Base-by-base conservation (phyloP, 2,888 invertebrate genomes). In the Melangyna quadrimaculata region DNA sequence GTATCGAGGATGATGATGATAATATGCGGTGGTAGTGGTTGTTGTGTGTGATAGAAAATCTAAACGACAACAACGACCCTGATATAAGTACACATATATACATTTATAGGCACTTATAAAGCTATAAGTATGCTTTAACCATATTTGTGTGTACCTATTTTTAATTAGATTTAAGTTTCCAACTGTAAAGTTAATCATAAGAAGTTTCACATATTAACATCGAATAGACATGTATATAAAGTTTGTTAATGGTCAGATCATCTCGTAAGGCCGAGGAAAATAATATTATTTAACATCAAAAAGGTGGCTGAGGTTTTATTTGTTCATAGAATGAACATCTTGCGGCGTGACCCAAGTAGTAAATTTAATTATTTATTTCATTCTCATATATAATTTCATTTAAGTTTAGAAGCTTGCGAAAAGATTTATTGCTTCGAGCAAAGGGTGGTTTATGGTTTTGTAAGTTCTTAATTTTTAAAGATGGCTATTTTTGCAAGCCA, bases 91-190 rank as follows among this genome's bases (percentile, higher is more conserved):
- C 19, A 22, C 9, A 61, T 40, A n/a, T 37, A 43, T 14, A 61
- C 9, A n/a, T 12, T 59, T 37, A 22, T 37, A 37, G 17, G 7
- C 6, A 59, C 43, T 29, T 48, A 55, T 65, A 65, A 69, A 19
- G 3, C 7, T 57, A 32, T 35, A 57, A n/a, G n/a, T n/a, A n/a
- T n/a, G 37, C 14, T 35, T 37, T 51, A n/a, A 27, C n/a, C 75
- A 55, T n/a, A 63, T 74, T 43, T 51, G 61, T 86, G 86, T 73
- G n/a, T n/a, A n/a, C n/a, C n/a, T n/a, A 51, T 63, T 63, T 78
- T 86, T 86, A 86, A 81, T 86, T 86, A 81, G 81, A 81, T 86
- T 79, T 77, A 72, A 86, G 81, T 73, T 86, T 78, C 77, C 77
- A 86, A 81, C 63, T 70, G 70, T 79, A 61, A 86, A 86, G 84